phyloP scores from a whole-genome alignment of 2,888 invertebrate genomes.

The Oeneis ivallda region DNA sequence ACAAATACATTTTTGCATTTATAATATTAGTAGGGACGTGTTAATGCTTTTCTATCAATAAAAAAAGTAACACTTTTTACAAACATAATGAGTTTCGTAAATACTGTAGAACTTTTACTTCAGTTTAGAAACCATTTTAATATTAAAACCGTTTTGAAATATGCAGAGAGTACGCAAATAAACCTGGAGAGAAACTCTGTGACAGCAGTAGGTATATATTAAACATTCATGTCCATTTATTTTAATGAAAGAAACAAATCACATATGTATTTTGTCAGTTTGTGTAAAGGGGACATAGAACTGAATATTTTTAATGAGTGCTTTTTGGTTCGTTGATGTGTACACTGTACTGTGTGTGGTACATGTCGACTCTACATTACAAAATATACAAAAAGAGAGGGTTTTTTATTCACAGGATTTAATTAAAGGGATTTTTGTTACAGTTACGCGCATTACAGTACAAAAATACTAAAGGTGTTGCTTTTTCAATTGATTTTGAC shows the following conservation, averaged over 20 bases:
- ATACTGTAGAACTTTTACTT: neutral
- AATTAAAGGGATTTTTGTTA: no score
- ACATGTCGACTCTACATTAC: no score
- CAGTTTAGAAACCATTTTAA: neutral
- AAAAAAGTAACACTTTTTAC: neutral
- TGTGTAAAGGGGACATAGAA: neutral
- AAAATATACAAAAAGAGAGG: no score
- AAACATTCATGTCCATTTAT: constrained; percentile 1
- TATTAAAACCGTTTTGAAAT: neutral
- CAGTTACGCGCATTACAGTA: no score
- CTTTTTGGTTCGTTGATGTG: no score
- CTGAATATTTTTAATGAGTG: neutral
- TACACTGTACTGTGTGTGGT: no score
- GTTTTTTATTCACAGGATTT: no score
- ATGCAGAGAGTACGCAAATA: neutral
- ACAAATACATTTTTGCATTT: no score
- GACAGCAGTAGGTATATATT: neutral
- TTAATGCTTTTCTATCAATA: neutral
- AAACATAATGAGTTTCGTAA: neutral
- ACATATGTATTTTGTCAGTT: neutral
- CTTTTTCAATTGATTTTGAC: no score
- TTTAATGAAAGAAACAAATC: constrained; percentile 4
- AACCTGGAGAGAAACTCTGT: neutral
- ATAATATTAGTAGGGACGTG: no score
- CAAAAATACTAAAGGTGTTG: no score